Evolutionary conservation across 2,797 vertebrate species (phyloP).

Genomic region (Octomys mimax): DNA sequence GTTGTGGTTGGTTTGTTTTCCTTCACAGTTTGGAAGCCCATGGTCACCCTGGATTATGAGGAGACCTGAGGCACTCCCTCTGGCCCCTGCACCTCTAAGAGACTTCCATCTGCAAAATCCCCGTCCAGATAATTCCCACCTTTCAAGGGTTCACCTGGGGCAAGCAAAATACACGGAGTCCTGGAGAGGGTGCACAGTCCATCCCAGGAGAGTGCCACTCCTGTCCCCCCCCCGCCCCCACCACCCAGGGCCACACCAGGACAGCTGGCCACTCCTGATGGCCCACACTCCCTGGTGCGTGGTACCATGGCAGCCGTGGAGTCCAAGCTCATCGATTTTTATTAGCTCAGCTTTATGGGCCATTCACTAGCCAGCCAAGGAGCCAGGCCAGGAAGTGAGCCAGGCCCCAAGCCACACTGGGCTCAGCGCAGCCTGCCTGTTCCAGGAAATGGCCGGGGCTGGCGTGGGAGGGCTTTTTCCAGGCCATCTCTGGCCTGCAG

Average conservation of each 20-base stretch:
- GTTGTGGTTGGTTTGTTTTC: conserved; percentile 7
- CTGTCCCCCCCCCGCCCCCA: not conserved
- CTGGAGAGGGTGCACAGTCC: not conserved
- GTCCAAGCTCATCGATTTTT: not conserved
- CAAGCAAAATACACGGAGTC: not conserved
- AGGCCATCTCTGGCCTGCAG: not conserved
- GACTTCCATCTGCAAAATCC: not conserved
- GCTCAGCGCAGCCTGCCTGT: not conserved
- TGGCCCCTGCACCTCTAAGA: not conserved
- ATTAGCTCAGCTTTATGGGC: conserved; percentile 65
- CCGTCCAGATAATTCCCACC: not conserved
- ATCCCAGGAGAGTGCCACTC: not conserved
- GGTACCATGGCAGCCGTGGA: not conserved
- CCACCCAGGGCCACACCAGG: not conserved
- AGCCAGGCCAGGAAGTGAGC: conserved; percentile 62
- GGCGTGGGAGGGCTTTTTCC: conserved; percentile 6
- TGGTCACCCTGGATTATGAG: not conserved
- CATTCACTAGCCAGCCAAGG: not conserved
- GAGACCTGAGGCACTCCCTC: not conserved
- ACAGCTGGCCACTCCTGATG: not conserved
- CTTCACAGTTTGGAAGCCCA: conserved; percentile 32
- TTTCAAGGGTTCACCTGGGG: not conserved
- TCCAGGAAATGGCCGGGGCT: conserved; percentile 63
- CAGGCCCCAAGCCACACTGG: not conserved
- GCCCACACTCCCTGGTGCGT: not conserved